A percentile compares a stretch with the other conserved stretches of the same genome.
phyloP scores from a whole-genome alignment of 2,113 vertebrate species.

The Irena cyanogastra region DNA sequence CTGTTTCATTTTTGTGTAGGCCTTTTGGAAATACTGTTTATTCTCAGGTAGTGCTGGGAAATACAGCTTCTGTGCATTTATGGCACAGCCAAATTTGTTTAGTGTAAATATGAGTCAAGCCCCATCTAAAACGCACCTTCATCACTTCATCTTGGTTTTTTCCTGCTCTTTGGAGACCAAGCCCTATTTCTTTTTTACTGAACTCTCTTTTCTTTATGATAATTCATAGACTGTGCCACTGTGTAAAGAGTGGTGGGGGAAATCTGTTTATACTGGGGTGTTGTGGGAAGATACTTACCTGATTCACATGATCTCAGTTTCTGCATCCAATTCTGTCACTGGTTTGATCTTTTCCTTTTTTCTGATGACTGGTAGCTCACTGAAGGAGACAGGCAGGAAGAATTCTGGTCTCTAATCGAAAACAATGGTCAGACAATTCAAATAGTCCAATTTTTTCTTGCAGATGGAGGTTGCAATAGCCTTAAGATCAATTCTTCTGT shows the following conservation, averaged over 20 bases:
- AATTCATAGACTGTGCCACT: not conserved
- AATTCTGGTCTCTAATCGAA: not conserved
- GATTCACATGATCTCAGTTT: accelerated
- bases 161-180: not conserved
- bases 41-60: not conserved
- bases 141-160: not conserved
- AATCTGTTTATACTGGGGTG: not conserved
- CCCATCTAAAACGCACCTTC: not conserved
- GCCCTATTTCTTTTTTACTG: not conserved
- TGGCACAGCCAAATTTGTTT: not conserved
- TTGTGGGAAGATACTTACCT: not conserved
- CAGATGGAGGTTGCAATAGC: not conserved
- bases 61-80: not conserved
- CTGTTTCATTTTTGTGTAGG: not conserved
- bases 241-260: not conserved
- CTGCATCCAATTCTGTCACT: not conserved
- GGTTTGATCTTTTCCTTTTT: not conserved
- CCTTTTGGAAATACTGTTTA: not conserved
- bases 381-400: not conserved
- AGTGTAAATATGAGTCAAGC: not conserved
- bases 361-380: not conserved
- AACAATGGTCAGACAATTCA: not conserved
- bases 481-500: not conserved
- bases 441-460: not conserved
- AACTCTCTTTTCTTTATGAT: not conserved